These are phyloP conservation scores for Saguinus midas DNA, from an alignment of 2,113 vertebrate genomes.

Conservation along the genomic window DNA sequence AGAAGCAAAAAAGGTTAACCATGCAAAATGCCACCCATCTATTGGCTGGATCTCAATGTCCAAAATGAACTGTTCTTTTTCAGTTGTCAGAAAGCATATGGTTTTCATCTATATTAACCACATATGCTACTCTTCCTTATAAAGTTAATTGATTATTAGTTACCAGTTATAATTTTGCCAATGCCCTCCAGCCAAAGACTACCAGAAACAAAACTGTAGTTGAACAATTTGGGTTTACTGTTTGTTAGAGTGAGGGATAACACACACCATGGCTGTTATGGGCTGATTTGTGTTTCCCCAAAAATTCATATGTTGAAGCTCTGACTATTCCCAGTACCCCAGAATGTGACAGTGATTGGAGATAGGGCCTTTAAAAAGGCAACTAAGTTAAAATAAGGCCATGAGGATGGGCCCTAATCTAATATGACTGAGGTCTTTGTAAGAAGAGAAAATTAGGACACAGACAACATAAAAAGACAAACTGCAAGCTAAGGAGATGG, in stretches of 20 bases:
- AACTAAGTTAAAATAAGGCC: conserved; percentile 6
- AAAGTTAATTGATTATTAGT: conserved; percentile 34
- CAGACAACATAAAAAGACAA: background rate
- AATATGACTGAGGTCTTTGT: background rate
- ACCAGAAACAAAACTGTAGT: background rate
- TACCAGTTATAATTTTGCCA: background rate
- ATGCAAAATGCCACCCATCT: conserved; percentile 5
- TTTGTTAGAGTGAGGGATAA: conserved; percentile 16
- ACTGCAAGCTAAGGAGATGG: background rate
- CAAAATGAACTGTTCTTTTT: conserved; percentile 34
- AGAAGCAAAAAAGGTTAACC: background rate
- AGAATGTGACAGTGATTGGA: background rate
- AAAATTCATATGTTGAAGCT: background rate
- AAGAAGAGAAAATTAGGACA: conserved; percentile 2
- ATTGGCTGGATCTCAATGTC: background rate
- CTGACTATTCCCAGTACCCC: background rate
- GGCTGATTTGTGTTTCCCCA: background rate
- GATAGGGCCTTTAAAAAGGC: background rate
- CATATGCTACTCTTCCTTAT: background rate
- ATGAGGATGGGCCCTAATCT: background rate
- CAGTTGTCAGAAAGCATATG: background rate
- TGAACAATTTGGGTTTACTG: background rate
- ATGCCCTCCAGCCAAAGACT: background rate
- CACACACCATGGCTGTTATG: background rate
- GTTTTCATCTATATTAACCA: conserved; percentile 19